phyloP scores from a whole-genome alignment of 2,113 vertebrate genomes.

The Pseudopipra pipra region DNA sequence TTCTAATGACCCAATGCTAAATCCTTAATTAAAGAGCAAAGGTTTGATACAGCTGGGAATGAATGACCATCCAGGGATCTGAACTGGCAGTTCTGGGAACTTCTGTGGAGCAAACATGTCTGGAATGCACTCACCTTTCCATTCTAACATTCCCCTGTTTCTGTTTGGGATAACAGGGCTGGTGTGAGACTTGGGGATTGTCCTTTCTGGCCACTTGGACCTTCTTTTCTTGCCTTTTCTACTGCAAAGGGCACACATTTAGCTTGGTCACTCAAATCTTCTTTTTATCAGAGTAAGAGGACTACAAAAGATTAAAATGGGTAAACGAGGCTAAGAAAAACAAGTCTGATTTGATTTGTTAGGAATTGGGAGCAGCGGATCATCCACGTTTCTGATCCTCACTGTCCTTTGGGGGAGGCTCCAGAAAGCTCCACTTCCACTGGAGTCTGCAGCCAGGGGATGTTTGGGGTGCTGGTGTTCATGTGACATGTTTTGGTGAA shows the following conservation, averaged over 20 bases:
- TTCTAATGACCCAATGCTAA: accelerated
- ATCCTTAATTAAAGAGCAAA: neutral
- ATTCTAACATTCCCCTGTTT: neutral
- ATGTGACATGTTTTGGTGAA: accelerated
- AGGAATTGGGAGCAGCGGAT: neutral
- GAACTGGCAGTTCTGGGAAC: neutral
- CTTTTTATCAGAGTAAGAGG: neutral
- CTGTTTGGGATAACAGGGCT: neutral
- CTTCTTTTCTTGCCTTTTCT: neutral
- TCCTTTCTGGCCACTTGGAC: neutral
- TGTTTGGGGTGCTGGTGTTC: neutral
- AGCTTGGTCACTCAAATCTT: neutral
- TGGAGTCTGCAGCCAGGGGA: accelerated
- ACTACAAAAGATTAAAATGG: neutral
- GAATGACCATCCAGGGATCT: accelerated
- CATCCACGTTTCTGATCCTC: neutral
- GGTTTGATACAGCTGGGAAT: neutral
- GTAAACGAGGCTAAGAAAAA: neutral
- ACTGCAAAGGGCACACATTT: neutral
- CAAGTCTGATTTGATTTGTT: neutral
- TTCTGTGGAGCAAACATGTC: accelerated
- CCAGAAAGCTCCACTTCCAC: accelerated
- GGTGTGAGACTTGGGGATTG: neutral
- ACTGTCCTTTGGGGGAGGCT: neutral
- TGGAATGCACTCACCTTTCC: neutral